Evolutionary conservation across 2,797 vertebrate species (phyloP), one percentile per base, ranked within the genome.

Genomic region (Heliangelus exortis): DNA sequence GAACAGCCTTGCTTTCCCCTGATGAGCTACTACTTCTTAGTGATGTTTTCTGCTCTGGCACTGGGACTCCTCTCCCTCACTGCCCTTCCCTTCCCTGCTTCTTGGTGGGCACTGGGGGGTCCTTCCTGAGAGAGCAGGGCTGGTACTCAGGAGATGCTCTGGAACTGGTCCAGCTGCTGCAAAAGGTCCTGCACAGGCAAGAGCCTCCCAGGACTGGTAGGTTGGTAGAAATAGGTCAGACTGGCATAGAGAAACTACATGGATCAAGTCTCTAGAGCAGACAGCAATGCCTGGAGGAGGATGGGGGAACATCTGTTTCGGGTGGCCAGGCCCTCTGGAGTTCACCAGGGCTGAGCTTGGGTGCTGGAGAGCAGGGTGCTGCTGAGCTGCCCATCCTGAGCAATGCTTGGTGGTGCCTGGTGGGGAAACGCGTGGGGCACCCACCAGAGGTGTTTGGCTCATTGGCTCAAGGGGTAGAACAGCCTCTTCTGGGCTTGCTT

Each of bases 1-100:
- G 93, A 94, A 84, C 77, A 96, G 93, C 51, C 51, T 91, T 23
- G 39, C 39, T 95, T 95, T 96, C 51, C 54, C 41, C 54, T 77
- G 67, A 81, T 81, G 93, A 88, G 95, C 95, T 96, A 96, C 96
- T 95, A 88, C 78, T 81, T 4, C 7, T 59, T 91, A 81, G 62
- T 21, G 58, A 76, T 76, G 90, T 66, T 94, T 90, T 81, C 48
- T 77, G 12, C 65, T 66, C 34, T 2, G 3, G 71, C 33, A 28
- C 17, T 10, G 34, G 71, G 78, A 82, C 63, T 83, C 51, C 75
- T n/a, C 72, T 85, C 87, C 78, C 19, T 59, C 53, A 33, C 6
- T 89, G 15, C 55, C 23, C 25, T 79, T 80, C 14, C 50, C 75
- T 72, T 63, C 45, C 10, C 43, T 55, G 23, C 18, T 45, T 29